phyloP scores from a whole-genome alignment of 2,888 invertebrate species.

The Drosophila atripex region DNA sequence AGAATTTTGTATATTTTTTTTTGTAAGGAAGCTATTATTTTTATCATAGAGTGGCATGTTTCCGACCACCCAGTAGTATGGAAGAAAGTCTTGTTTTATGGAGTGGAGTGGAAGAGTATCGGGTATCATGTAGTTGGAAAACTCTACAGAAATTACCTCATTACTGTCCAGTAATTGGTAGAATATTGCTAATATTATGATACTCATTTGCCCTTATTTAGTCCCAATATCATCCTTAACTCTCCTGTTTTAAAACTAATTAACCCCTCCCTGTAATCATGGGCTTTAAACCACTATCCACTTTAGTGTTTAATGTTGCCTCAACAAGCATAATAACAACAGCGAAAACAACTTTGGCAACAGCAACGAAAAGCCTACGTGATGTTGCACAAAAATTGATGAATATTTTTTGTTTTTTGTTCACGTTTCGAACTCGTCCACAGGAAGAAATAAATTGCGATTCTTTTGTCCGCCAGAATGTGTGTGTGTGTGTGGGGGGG shows the following conservation, averaged over 20 bases:
- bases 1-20: background rate
- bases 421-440: constrained; percentile 27
- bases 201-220: background rate
- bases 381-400: constrained; percentile 54
- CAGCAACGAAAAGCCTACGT: constrained; percentile 34
- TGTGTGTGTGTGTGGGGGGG: constrained; percentile 3
- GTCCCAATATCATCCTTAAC: background rate
- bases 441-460: constrained; percentile 60
- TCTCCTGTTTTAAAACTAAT: background rate
- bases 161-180: too few species aligned
- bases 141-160: background rate
- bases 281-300: constrained; percentile 9
- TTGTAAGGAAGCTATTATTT: background rate
- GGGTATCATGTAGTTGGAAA: too few species aligned
- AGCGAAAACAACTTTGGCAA: constrained; percentile 16
- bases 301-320: constrained; percentile 7
- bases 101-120: too few species aligned
- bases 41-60: too few species aligned
- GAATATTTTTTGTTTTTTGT: constrained; percentile 36
- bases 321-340: constrained; percentile 14
- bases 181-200: background rate
- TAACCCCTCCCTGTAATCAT: background rate
- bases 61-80: too few species aligned
- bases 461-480: constrained; percentile 37
- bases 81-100: too few species aligned